Conservation (phyloP, 2,888 invertebrate species). For the Andrena hattorfiana region DNA sequence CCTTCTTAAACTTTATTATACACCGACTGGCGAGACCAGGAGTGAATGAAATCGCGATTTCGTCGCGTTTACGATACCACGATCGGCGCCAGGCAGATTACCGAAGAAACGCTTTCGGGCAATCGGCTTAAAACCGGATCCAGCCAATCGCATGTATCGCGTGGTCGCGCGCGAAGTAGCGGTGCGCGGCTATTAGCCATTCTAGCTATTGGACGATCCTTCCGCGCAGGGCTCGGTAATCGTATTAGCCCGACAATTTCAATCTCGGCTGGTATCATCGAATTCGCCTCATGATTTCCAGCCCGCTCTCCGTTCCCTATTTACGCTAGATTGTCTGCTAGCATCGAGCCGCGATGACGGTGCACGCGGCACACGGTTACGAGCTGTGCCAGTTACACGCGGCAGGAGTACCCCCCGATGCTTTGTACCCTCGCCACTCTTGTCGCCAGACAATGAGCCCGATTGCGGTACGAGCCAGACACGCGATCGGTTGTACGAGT, state of each 20-base stretch:
- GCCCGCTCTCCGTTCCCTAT: constrained; percentile 20
- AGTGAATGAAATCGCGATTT: not conserved
- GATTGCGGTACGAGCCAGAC: constrained; percentile 65
- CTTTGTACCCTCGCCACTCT: constrained; percentile 61
- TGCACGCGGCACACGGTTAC: not conserved
- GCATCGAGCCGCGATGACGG: constrained; percentile 42
- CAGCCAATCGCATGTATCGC: constrained; percentile 22
- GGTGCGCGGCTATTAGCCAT: constrained; percentile 19
- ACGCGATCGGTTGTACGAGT: constrained; percentile 59
- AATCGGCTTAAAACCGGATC: constrained; percentile 38
- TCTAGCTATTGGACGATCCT: not conserved
- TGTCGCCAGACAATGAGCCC: constrained; percentile 64
- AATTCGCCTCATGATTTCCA: constrained; percentile 32
- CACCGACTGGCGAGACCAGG: too few species aligned
- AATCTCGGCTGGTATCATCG: constrained; percentile 44
- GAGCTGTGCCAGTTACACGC: constrained; percentile 9
- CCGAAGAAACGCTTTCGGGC: constrained; percentile 30
- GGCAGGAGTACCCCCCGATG: constrained; percentile 8
- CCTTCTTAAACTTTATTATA: too few species aligned
- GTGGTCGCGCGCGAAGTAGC: constrained; percentile 2
- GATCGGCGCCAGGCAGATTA: not conserved
- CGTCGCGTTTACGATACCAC: not conserved
- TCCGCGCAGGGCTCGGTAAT: constrained; percentile 22
- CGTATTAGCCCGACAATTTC: constrained; percentile 47
- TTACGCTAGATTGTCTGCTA: constrained; percentile 47